These are phyloP conservation scores for Pavo muticus DNA, from an alignment of 2,113 vertebrate species.

Conservation along the genomic window DNA sequence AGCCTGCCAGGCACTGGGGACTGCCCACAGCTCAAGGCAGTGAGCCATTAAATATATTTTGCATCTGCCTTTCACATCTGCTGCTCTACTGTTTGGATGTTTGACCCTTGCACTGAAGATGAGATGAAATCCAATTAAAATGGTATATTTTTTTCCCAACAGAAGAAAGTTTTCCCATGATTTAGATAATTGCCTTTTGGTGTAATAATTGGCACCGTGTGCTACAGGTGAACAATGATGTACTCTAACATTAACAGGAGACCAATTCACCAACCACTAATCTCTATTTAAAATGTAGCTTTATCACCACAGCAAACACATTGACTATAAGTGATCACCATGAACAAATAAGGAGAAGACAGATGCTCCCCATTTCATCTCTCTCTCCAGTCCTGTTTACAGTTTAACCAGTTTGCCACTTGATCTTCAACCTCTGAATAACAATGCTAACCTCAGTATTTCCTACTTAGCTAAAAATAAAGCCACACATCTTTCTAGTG, in stretches of 20 bases:
- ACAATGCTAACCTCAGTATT: constrained; percentile 8
- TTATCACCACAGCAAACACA: neutral
- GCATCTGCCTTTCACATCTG: neutral
- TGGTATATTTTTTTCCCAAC: neutral
- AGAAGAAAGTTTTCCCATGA: neutral
- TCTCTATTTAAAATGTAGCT: neutral
- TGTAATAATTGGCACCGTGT: neutral
- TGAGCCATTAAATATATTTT: neutral
- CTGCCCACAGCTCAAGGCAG: fast-evolving
- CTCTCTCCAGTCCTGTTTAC: constrained; percentile 25
- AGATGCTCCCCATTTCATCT: constrained; percentile 5
- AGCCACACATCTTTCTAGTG: neutral
- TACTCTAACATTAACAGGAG: neutral
- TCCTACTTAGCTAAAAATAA: constrained; percentile 42
- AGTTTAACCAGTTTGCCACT: constrained; percentile 47
- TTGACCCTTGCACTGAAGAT: neutral
- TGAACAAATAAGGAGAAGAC: constrained; percentile 3
- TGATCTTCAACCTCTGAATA: constrained; percentile 56
- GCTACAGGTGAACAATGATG: neutral
- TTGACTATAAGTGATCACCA: neutral
- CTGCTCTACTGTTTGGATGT: neutral
- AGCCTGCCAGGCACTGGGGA: neutral
- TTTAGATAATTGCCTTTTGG: neutral
- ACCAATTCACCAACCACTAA: neutral
- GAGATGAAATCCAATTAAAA: neutral